phyloP scores from a whole-genome alignment of 2,888 invertebrate genomes.

The Conops quadrifasciatus region DNA sequence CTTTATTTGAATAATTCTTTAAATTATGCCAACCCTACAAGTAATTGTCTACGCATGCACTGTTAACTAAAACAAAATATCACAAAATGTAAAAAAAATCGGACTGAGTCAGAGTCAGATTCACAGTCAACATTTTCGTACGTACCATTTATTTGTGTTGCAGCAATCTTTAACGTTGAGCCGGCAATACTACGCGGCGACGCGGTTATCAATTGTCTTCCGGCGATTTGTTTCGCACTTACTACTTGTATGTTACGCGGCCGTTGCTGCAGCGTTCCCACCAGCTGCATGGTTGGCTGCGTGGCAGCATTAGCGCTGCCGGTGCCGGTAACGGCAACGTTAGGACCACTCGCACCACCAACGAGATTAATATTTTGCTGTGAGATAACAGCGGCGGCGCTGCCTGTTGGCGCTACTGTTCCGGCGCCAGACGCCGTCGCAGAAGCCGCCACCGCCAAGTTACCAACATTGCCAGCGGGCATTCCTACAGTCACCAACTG shows the following conservation, averaged over 20 bases:
- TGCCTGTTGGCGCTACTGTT: constrained; percentile 30
- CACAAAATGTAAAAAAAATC: too few species aligned
- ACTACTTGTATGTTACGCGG: constrained; percentile 63
- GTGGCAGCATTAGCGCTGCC: constrained; percentile 27
- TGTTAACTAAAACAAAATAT: too few species aligned
- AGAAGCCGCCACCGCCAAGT: constrained; percentile 4
- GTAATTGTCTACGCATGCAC: too few species aligned
- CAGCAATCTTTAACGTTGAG: constrained; percentile 61
- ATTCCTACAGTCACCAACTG: constrained; percentile 37
- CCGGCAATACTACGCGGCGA: constrained; percentile 61
- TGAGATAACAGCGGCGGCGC: constrained; percentile 28
- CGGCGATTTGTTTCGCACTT: constrained; percentile 59
- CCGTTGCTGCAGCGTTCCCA: constrained; percentile 60
- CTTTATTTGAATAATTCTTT: too few species aligned
- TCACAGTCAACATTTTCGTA: constrained; percentile 1
- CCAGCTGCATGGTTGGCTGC: constrained; percentile 55
- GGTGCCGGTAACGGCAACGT: constrained; percentile 31
- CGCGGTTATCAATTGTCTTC: constrained; percentile 57
- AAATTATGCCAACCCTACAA: too few species aligned
- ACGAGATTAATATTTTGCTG: constrained; percentile 42
- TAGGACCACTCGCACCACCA: constrained; percentile 45
- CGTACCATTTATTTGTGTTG: constrained; percentile 60
- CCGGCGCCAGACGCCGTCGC: neutral
- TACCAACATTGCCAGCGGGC: constrained; percentile 19
- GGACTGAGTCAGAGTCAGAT: too few species aligned